phyloP scores from a whole-genome alignment of 2,797 vertebrate genomes.

The Morelia viridis region DNA sequence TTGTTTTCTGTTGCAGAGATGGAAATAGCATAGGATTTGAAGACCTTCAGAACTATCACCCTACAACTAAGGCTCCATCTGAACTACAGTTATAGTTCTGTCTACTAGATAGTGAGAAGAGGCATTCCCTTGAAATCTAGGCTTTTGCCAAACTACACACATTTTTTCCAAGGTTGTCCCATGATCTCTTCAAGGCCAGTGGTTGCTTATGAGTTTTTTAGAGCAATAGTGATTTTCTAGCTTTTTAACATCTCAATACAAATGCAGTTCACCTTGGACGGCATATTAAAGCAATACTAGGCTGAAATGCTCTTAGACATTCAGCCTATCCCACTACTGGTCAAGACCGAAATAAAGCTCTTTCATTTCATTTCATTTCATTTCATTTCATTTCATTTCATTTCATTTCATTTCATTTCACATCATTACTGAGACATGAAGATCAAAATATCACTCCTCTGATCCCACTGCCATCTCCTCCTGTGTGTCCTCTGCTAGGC shows the following conservation, averaged over 20 bases:
- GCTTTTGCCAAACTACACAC: too few species aligned
- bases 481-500: neutral
- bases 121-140: too few species aligned
- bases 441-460: neutral
- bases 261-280: neutral
- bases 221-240: neutral
- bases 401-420: too few species aligned
- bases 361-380: too few species aligned
- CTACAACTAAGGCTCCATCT: neutral
- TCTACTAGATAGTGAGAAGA: too few species aligned
- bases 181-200: too few species aligned
- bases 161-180: too few species aligned
- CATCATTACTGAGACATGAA: neutral
- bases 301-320: neutral
- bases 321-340: neutral
- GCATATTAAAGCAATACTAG: neutral
- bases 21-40: neutral
- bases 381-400: too few species aligned
- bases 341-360: too few species aligned
- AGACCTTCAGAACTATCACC: neutral
- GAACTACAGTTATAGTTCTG: neutral
- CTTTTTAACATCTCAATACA: neutral
- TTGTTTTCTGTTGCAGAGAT: neutral
- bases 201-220: too few species aligned
- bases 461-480: neutral